Percentiles rank a stretch among this genome's conserved stretches.
These are phyloP conservation scores for Gila orcuttii DNA, from an alignment of 2,113 vertebrate genomes.

Conservation along the genomic window DNA sequence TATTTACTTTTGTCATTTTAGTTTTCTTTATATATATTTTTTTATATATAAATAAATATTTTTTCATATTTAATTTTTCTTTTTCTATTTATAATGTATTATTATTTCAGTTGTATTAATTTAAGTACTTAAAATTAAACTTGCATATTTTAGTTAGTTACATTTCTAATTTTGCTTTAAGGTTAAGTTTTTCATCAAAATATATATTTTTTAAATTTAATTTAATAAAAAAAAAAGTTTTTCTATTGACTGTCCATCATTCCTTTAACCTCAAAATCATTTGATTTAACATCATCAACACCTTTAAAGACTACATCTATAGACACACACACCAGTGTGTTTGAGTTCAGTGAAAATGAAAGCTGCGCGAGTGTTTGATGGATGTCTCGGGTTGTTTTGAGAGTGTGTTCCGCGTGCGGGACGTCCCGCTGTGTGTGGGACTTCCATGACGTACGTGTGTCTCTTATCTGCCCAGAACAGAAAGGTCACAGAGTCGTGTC, in stretches of 20 bases:
- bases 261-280: background rate
- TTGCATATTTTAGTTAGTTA: background rate
- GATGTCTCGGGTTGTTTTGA: background rate
- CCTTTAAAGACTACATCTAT: background rate
- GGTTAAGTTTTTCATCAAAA: no score
- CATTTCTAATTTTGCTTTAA: no score
- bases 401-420: background rate
- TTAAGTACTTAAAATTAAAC: background rate
- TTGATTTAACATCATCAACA: background rate
- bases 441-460: background rate
- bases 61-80: background rate
- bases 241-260: no score
- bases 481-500: background rate
- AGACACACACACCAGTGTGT: background rate
- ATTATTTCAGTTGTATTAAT: background rate
- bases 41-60: background rate
- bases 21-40: background rate
- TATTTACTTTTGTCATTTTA: background rate
- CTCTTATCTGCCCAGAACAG: conserved; percentile 45
- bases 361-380: background rate
- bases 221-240: no score
- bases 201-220: no score
- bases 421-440: background rate
- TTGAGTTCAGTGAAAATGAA: background rate
- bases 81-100: background rate